Conservation (phyloP, 1,140 invertebrate genomes). For the Bombus confusus region DNA sequence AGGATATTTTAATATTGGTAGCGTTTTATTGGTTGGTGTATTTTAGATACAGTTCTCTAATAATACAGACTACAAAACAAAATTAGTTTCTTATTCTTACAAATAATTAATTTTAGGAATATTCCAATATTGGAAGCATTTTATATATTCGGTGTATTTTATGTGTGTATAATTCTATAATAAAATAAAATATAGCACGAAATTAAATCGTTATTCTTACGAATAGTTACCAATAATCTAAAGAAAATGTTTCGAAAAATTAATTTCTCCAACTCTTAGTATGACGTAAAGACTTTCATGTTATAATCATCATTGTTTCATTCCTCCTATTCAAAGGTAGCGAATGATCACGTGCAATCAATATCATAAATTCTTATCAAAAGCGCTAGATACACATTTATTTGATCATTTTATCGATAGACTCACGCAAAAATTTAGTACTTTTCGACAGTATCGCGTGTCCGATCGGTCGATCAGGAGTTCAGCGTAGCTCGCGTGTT, state of each 20-base stretch:
- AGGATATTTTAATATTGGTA: no score
- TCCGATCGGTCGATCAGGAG: background rate
- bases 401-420: constrained; percentile 7
- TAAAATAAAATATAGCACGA: no score
- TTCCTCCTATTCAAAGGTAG: background rate
- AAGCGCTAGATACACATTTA: background rate
- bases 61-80: no score
- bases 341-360: background rate
- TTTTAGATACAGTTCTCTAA: no score
- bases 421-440: constrained; percentile 41
- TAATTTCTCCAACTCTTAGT: background rate
- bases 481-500: constrained; percentile 61
- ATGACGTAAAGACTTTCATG: background rate
- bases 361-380: background rate
- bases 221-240: background rate
- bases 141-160: no score
- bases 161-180: no score
- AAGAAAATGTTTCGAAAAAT: background rate
- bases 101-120: background rate
- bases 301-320: background rate
- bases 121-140: no score
- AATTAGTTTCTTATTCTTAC: no score
- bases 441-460: constrained; percentile 56
- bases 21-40: no score
- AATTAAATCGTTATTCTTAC: background rate